A percentile compares a stretch with the other conserved stretches of the same genome.
These are phyloP conservation scores for Holocentrus rufus DNA, from an alignment of 2,797 vertebrate species.

Conservation along the genomic window DNA sequence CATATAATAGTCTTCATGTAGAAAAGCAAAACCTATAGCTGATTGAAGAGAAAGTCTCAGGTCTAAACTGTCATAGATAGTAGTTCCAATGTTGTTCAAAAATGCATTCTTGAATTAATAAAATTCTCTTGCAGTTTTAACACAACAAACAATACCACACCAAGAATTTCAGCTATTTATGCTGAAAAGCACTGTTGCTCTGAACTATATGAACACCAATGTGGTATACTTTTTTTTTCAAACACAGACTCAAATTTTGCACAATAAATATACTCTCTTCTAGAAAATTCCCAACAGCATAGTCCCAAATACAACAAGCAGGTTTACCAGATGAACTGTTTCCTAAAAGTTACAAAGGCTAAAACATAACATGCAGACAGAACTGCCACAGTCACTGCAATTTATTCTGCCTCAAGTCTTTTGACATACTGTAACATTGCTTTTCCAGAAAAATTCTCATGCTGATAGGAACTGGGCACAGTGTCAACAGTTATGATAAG, in stretches of 20 bases:
- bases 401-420: constrained; percentile 30
- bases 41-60: constrained; percentile 48
- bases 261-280: constrained; percentile 56
- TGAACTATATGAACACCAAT: constrained; percentile 77
- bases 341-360: constrained; percentile 58
- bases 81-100: constrained; percentile 48
- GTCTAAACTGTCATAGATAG: constrained; percentile 60
- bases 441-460: constrained; percentile 27
- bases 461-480: constrained; percentile 27
- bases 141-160: constrained; percentile 69
- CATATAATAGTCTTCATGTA: constrained; percentile 41
- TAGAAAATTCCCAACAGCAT: constrained; percentile 65
- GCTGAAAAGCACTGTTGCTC: constrained; percentile 67
- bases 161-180: constrained; percentile 60
- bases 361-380: constrained; percentile 44
- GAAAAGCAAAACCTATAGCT: constrained; percentile 48
- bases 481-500: background rate
- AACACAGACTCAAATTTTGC: constrained; percentile 57
- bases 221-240: constrained; percentile 67
- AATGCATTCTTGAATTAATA: constrained; percentile 61
- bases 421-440: constrained; percentile 34
- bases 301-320: constrained; percentile 64
- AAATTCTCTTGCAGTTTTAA: constrained; percentile 53
- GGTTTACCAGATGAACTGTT: constrained; percentile 51
- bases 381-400: constrained; percentile 47